These are phyloP conservation scores for Poeciliopsis retropinna DNA, from an alignment of 2,113 vertebrate species.

Conservation along the genomic window DNA sequence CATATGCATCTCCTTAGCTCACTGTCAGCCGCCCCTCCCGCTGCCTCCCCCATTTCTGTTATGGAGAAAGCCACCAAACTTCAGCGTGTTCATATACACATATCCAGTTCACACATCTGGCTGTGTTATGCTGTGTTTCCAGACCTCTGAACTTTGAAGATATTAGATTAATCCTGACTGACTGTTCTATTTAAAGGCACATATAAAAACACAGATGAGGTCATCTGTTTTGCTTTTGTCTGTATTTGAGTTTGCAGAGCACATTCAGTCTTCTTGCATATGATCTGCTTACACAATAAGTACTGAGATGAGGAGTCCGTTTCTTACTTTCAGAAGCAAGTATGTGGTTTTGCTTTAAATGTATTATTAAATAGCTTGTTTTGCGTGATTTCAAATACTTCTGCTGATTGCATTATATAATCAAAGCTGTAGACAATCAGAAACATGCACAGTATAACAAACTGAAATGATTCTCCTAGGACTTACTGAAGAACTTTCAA, in stretches of 20 bases:
- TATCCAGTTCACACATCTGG: slow-evolving; percentile 60
- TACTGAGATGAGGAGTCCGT: slow-evolving; percentile 3
- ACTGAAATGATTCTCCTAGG: slow-evolving; percentile 12
- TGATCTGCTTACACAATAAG: slow-evolving; percentile 10
- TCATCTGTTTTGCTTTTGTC: slow-evolving; percentile 64
- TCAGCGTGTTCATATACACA: slow-evolving; percentile 67
- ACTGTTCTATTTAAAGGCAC: slow-evolving; percentile 53
- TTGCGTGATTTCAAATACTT: too few species aligned
- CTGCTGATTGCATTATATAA: too few species aligned
- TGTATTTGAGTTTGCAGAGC: slow-evolving; percentile 38
- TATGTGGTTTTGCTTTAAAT: not conserved
- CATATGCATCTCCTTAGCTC: slow-evolving; percentile 65
- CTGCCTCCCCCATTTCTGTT: slow-evolving; percentile 67
- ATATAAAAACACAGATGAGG: slow-evolving; percentile 58
- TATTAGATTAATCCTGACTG: slow-evolving; percentile 49
- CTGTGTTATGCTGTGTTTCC: slow-evolving; percentile 54
- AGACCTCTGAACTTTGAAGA: slow-evolving; percentile 59
- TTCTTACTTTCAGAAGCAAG: slow-evolving; percentile 5
- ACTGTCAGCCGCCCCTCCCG: slow-evolving; percentile 56
- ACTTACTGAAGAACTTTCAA: slow-evolving; percentile 19
- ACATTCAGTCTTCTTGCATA: slow-evolving; percentile 21
- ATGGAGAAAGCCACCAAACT: slow-evolving; percentile 72
- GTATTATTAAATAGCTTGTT: not conserved
- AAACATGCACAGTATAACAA: too few species aligned
- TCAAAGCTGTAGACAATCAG: too few species aligned